Evolutionary conservation across 2,888 invertebrate species (phyloP).

Genomic region (Helleia helle): DNA sequence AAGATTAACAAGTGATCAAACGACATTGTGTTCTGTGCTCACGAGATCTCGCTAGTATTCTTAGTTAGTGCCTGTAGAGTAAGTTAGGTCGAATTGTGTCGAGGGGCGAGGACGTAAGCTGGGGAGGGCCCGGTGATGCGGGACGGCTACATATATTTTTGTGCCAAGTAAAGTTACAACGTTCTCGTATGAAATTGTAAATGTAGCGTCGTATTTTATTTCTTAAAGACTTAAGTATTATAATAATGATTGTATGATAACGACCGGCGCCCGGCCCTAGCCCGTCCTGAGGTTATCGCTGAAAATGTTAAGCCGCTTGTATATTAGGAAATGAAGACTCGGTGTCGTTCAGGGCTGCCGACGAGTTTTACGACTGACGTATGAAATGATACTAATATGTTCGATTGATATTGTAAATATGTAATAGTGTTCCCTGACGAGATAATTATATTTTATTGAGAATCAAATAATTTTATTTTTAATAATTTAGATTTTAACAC

Average conservation of each 20-base stretch:
- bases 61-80: slow-evolving; percentile 67
- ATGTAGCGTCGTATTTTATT: no score
- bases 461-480: not conserved
- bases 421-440: not conserved
- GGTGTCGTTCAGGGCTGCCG: slow-evolving; percentile 25
- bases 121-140: no score
- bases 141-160: no score
- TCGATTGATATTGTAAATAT: not conserved
- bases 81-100: slow-evolving; percentile 60
- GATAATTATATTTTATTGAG: not conserved
- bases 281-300: slow-evolving; percentile 12
- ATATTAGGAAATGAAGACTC: slow-evolving; percentile 25
- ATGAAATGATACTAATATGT: not conserved
- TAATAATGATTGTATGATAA: no score
- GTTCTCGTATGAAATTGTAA: no score
- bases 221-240: no score
- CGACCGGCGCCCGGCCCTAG: slow-evolving; percentile 23
- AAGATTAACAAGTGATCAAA: slow-evolving; percentile 31
- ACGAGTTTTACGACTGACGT: not conserved
- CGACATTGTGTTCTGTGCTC: slow-evolving; percentile 65
- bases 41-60: slow-evolving; percentile 70
- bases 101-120: slow-evolving; percentile 38
- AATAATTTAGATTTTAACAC: not conserved
- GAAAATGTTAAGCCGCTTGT: slow-evolving; percentile 17
- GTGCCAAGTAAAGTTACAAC: no score